Evolutionary conservation across 1,140 invertebrate species (phyloP).

Genomic region (Apis laboriosa): DNA sequence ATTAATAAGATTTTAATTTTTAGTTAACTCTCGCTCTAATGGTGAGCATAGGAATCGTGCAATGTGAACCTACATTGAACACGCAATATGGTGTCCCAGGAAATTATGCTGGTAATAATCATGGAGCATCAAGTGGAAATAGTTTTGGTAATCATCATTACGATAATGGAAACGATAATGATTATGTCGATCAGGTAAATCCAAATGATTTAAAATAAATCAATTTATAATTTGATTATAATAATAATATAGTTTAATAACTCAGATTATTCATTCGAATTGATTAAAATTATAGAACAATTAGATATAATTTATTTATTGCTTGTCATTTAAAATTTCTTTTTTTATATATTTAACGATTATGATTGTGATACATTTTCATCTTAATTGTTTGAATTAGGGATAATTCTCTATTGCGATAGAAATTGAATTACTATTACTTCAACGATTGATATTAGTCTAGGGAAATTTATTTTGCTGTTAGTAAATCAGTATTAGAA

Average conservation of each 20-base stretch:
- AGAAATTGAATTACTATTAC: constrained; percentile 2
- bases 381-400: background rate
- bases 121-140: constrained; percentile 24
- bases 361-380: background rate
- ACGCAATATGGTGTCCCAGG: constrained; percentile 78
- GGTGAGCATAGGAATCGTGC: constrained; percentile 66
- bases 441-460: background rate
- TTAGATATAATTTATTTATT: constrained; percentile 11
- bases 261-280: background rate
- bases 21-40: constrained; percentile 70
- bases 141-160: constrained; percentile 55
- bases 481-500: background rate
- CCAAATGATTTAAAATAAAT: background rate
- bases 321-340: background rate
- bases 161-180: constrained; percentile 69
- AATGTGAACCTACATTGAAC: constrained; percentile 75
- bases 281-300: background rate
- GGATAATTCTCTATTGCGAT: constrained; percentile 15
- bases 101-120: constrained; percentile 71
- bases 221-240: background rate
- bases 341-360: constrained; percentile 17
- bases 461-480: background rate
- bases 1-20: constrained; percentile 31
- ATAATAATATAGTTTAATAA: background rate
- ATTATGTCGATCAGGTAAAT: constrained; percentile 78